These are phyloP conservation scores for Orientallactaga sibirica DNA, from an alignment of 2,797 vertebrate species.

Conservation along the genomic window DNA sequence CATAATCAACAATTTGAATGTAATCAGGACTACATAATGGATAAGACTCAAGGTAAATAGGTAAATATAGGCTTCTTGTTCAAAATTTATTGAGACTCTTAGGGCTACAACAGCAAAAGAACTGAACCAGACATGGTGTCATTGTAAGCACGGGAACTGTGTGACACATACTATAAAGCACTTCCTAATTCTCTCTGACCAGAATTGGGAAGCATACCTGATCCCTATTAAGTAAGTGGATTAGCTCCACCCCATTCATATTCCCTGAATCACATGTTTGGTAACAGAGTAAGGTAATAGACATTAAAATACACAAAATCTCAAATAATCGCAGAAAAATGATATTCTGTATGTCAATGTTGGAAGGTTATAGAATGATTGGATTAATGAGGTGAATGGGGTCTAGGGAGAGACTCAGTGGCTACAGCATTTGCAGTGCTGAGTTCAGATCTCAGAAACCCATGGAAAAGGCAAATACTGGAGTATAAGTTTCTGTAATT, in stretches of 20 bases:
- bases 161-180: neutral
- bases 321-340: neutral
- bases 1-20: neutral
- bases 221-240: neutral
- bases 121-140: neutral
- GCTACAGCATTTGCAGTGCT: no score
- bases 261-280: neutral
- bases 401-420: no score
- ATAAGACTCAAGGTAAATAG: neutral
- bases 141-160: neutral
- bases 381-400: no score
- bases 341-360: no score
- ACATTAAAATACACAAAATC: neutral
- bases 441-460: no score
- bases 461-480: no score
- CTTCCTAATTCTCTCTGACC: neutral
- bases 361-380: no score
- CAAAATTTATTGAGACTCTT: conserved; percentile 23
- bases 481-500: no score
- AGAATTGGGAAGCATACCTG: neutral
- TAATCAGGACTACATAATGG: neutral
- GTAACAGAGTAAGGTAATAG: neutral
- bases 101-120: neutral
- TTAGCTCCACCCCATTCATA: neutral
- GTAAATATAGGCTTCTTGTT: neutral